Base-by-base conservation (phyloP, 2,113 vertebrate species). In the Actinemys pallida region DNA sequence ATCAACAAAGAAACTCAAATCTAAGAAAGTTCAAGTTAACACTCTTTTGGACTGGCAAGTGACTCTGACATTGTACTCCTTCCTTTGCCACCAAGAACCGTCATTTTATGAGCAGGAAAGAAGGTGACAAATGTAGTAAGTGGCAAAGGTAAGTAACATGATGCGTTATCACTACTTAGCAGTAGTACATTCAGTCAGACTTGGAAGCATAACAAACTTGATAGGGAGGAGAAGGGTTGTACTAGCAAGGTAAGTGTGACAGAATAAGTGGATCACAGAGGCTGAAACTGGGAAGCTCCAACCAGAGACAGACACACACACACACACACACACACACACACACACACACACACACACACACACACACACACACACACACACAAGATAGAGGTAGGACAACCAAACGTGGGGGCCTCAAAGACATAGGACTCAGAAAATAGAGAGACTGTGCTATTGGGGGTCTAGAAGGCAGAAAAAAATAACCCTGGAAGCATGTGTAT, bases 291-390 rank as follows among this genome's bases (percentile, higher is more conserved):
- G 24, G 8, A 35, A 3, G 29, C 12, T 79, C 22, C 17, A 90
- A 50, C 54, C 59, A 39, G 14, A 1, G 3, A 1, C 0, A 53
- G 2, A 20, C 17, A 53, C 2, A 45, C 45, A 45, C 45, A 45
- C 45, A 45, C 45, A 45, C 45, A 45, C 5, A 45, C 45, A 50
- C 53, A 5, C 39, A 39, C 39, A 39, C 39, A 39, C 39, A 39
- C 39, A 39, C 3, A 39, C 39, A 39, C 39, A 39, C n/a, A n/a
- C n/a, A n/a, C n/a, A n/a, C n/a, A n/a, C n/a, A 54, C 19, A 20
- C 19, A 54, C 69, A 80, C 35, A 80, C 52, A 42, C 6, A 85
- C 5, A 52, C 10, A 47, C 1, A 19, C 62, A 50, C 53, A 5
- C n/a, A 81, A 5, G 81, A 92, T 78, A 88, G 2, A 79, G 10